Evolutionary conservation across 2,113 vertebrate genomes (phyloP), one percentile per base, ranked within the genome.

Genomic region (Climacteris rufus): DNA sequence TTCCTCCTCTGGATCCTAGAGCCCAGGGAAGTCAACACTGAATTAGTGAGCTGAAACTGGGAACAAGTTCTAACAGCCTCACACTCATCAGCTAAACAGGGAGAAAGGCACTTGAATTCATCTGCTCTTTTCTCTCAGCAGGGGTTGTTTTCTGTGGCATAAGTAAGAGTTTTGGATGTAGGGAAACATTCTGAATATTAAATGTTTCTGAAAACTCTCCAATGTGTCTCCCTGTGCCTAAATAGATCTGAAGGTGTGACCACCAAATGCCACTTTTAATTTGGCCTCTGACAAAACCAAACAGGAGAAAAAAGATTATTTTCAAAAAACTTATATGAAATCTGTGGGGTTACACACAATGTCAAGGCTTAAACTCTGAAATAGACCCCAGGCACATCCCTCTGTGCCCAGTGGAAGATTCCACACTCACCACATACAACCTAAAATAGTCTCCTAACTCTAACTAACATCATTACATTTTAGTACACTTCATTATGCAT

Each of bases 161-260:
- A 75, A 10, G 40, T 25, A 75, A 54, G 25, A 81, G 56, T 54
- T 25, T 45, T 42, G 52, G 42, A 79, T 8, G 3, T 71, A 61
- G 52, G 75, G 83, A 96, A 92, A 87, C 61, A 90, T 78, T 82
- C 69, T 71, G 82, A 87, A 61, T 53, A 78, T 22, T 39, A 50
- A 56, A 40, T 2, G 0, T 20, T 68, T 78, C 35, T 71, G 52
- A 82, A 83, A 88, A n/a, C 14, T 53, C 37, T 57, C 71, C 7
- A 3, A 75, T 13, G 35, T 82, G 25, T 23, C 69, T 82, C 70
- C 42, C 53, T n/a, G 30, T 50, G 23, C 57, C 49, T 85, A 33
- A 90, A 53, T 6, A 61, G 17, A 59, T 63, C 39, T 45, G 65
- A 66, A 84, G 75, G 56, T 8, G 19, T 22, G 42, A 66, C 17